A percentile compares a stretch with the other conserved stretches of the same genome.
These are phyloP conservation scores for Eurytoma californica DNA, from an alignment of 2,888 invertebrate genomes.

Conservation along the genomic window DNA sequence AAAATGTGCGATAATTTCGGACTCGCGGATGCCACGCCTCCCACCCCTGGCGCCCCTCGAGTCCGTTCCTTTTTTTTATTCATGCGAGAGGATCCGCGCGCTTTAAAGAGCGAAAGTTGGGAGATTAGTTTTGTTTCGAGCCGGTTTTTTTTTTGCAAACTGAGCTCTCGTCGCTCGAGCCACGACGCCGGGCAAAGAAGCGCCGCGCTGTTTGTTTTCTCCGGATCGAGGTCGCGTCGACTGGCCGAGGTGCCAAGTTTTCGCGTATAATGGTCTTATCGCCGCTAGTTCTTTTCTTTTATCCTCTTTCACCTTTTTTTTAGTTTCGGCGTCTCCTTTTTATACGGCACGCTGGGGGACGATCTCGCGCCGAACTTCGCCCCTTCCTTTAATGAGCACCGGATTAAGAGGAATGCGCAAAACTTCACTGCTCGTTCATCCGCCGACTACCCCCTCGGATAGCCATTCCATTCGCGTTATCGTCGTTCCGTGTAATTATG, in stretches of 20 bases:
- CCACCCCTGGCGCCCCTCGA: not conserved
- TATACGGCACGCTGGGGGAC: no score
- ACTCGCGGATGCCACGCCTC: not conserved
- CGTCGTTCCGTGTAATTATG: no score
- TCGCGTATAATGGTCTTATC: not conserved
- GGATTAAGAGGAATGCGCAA: no score
- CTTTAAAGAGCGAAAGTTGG: not conserved
- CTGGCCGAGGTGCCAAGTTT: conserved; percentile 6
- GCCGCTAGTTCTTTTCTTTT: not conserved
- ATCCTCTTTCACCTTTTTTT: not conserved
- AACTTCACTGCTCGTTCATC: no score
- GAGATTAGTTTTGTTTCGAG: conserved; percentile 35
- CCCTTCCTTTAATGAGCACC: no score
- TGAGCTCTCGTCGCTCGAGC: not conserved
- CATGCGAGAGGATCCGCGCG: not conserved
- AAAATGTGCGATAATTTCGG: conserved; percentile 33
- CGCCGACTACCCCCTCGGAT: no score
- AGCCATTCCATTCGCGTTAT: no score
- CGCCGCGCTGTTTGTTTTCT: not conserved
- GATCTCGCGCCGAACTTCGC: no score
- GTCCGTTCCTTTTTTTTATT: not conserved
- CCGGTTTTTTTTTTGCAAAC: not conserved
- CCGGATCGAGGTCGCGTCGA: not conserved
- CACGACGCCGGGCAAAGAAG: not conserved
- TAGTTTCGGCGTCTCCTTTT: not conserved